Base-by-base conservation (phyloP, 2,888 invertebrate species). In the Troides oblongomaculatus region DNA sequence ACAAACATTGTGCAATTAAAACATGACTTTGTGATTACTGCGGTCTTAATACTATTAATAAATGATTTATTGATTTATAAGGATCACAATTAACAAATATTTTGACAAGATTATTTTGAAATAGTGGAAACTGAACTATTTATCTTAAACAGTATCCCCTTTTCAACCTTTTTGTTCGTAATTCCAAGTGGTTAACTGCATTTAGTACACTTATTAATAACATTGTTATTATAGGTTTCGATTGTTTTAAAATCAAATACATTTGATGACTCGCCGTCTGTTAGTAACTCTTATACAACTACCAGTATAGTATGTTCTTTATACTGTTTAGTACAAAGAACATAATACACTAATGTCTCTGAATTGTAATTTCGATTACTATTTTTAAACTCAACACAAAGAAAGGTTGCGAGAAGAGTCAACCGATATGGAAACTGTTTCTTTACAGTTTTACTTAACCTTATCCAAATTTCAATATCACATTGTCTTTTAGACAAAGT, bases 31-130 rank as follows among this genome's bases (percentile, higher is more conserved):
- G 64, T 61, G 64, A 43, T 46, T 57, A 61, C n/a, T 62, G 61
- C 43, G 57, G 60, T 18, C 56, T 69, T 61, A 65, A 65, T 65
- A 62, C 14, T 62, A 0, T n/a, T 66, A 66, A 66, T 59, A 59
- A 59, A 70, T 70, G 36, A 62, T 66, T 66, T 10, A 61, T 64
- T n/a, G n/a, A 68, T 50, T 58, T 50, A 25, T 60, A 66, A 53
- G 18, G 3, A 62, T 58, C 18, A 39, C 21, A 53, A 62, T 59
- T 58, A 62, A 70, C 65, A 65, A 66, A 69, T 70, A 70, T 70
- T 66, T 70, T 66, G 36, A 12, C 21, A 4, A 62, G 58, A 59
- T 59, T 70, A 62, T 70, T 62, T 59, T 70, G 58, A 59, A n/a
- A 66, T 23, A n/a, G 23, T 23, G 23, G 30, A 50, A 50, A 62